phyloP scores from a whole-genome alignment of 2,888 invertebrate species.

The Blastobasis adustella region DNA sequence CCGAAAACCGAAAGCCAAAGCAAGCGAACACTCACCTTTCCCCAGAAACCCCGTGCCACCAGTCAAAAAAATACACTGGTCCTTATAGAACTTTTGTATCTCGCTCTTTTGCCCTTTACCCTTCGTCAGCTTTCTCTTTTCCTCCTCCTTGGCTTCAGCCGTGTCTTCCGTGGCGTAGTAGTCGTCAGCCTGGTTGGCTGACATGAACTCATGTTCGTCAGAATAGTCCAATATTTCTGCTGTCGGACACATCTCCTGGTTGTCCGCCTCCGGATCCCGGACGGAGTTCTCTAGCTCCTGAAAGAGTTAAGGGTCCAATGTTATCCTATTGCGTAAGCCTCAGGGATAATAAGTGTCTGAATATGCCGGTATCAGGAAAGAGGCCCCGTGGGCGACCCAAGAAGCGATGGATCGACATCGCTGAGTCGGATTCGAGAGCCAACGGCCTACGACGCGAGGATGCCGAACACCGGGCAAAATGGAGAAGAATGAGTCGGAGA shows the following conservation, averaged over 20 bases:
- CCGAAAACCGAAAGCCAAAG: conserved; percentile 7
- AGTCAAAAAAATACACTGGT: conserved; percentile 65
- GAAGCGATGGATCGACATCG: too few species aligned
- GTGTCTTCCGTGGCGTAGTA: conserved; percentile 67
- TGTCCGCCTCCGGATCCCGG: conserved; percentile 47
- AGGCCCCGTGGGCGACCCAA: too few species aligned
- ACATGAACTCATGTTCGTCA: conserved; percentile 71
- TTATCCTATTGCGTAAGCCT: too few species aligned
- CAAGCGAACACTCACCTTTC: conserved; percentile 50
- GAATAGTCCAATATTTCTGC: conserved; percentile 62
- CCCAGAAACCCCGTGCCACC: conserved; percentile 68
- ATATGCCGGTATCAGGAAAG: too few species aligned
- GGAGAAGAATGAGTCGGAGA: too few species aligned
- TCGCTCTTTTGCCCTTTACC: conserved; percentile 54
- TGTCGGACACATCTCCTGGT: conserved; percentile 56
- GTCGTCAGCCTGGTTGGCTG: conserved; percentile 57
- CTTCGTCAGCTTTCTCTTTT: conserved; percentile 59
- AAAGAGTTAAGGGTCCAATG: neutral
- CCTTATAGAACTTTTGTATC: conserved; percentile 55
- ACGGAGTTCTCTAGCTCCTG: conserved; percentile 58
- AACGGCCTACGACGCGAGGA: too few species aligned
- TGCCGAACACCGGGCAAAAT: too few species aligned
- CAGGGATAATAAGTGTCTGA: too few species aligned
- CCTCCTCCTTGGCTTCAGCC: conserved; percentile 59
- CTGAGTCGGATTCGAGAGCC: too few species aligned